A percentile compares a stretch with the other conserved stretches of the same genome.
Conservation (phyloP, 1,140 invertebrate genomes). For the Pseudoatta argentina region DNA sequence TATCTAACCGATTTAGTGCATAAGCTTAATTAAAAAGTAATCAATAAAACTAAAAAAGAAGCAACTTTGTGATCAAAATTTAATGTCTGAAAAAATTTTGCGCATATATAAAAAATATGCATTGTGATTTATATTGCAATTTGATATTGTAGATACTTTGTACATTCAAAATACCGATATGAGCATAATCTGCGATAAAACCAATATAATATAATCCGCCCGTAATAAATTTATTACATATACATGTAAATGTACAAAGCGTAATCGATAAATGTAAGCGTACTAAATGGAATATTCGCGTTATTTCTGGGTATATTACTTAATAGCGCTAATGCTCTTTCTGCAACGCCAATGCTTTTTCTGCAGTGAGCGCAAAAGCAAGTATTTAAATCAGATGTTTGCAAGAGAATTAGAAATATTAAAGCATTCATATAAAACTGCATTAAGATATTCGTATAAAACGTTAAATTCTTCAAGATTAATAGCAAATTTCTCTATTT, state of each 20-base stretch:
- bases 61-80: neutral
- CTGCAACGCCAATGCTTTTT: neutral
- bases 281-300: slow-evolving; percentile 4
- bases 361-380: neutral
- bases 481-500: neutral
- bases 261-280: neutral
- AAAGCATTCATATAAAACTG: neutral
- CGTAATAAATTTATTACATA: slow-evolving; percentile 23
- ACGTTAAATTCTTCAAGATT: slow-evolving; percentile 3
- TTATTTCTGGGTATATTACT: neutral
- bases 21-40: neutral
- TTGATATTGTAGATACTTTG: neutral
- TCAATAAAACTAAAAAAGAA: neutral
- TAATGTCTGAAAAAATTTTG: neutral
- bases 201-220: slow-evolving; percentile 15
- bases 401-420: neutral
- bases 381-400: slow-evolving; percentile 32
- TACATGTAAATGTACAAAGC: slow-evolving; percentile 34
- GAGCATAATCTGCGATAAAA: slow-evolving; percentile 17
- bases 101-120: neutral
- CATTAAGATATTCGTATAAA: neutral
- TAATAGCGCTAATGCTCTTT: slow-evolving; percentile 18
- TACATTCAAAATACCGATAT: slow-evolving; percentile 2
- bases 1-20: neutral
- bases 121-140: neutral